Conservation (phyloP, 2,888 invertebrate species). For the Andrena marginata region DNA sequence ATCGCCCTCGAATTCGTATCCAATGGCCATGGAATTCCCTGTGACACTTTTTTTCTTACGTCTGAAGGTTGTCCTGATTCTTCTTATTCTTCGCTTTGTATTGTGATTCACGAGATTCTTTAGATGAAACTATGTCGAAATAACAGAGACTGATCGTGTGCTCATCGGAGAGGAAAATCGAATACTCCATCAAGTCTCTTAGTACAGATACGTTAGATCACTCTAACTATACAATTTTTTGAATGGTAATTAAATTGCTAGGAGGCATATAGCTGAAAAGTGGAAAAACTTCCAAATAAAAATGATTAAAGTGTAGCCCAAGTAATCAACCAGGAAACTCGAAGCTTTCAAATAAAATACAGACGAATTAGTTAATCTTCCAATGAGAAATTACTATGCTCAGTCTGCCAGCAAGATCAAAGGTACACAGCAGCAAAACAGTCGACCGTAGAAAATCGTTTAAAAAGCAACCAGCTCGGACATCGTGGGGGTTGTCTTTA, state of each 20-base stretch:
- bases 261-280: no score
- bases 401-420: conserved; percentile 19
- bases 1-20: not conserved
- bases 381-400: not conserved
- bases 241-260: no score
- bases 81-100: no score
- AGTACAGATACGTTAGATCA: not conserved
- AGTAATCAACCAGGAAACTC: not conserved
- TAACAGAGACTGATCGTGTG: no score
- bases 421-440: conserved; percentile 12
- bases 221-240: no score
- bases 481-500: conserved; percentile 66
- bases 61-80: no score
- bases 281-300: not conserved
- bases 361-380: not conserved
- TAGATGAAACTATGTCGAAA: no score
- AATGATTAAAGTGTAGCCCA: not conserved
- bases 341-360: not conserved
- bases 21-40: not conserved
- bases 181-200: not conserved
- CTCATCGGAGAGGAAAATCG: no score
- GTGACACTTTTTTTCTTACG: no score
- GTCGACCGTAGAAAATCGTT: conserved; percentile 53
- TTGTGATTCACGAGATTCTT: no score
- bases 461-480: conserved; percentile 44